Percentiles rank a stretch among this genome's conserved stretches.
phyloP scores from a whole-genome alignment of 2,797 vertebrate species.

The Hybognathus amarus region DNA sequence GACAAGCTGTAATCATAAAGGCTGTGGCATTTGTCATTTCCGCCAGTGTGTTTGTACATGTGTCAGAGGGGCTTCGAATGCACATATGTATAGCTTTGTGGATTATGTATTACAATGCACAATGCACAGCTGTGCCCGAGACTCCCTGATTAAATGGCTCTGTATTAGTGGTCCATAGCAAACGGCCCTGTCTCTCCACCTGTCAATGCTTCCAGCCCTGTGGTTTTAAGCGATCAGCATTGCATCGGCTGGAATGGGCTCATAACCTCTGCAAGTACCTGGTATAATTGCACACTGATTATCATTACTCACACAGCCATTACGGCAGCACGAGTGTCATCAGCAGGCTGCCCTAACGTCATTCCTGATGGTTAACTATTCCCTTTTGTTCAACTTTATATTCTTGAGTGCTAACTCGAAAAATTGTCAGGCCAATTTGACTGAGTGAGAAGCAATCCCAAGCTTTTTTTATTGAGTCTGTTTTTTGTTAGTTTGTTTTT shows the following conservation, averaged over 20 bases:
- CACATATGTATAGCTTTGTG: not conserved
- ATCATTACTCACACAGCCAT: slow-evolving; percentile 71
- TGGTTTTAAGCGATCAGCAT: slow-evolving; percentile 66
- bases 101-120: slow-evolving; percentile 42
- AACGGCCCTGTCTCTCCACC: slow-evolving; percentile 45
- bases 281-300: slow-evolving; percentile 72
- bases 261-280: slow-evolving; percentile 76
- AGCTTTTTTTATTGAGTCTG: not conserved
- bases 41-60: slow-evolving; percentile 11
- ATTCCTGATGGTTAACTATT: slow-evolving; percentile 15
- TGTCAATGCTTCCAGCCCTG: slow-evolving; percentile 66
- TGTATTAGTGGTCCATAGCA: slow-evolving; percentile 53
- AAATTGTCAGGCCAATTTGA: slow-evolving; percentile 8
- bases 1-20: slow-evolving; percentile 33
- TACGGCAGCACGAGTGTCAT: slow-evolving; percentile 69
- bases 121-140: slow-evolving; percentile 50
- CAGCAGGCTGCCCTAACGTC: slow-evolving; percentile 58
- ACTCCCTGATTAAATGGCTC: slow-evolving; percentile 45
- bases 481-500: not conserved
- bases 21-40: slow-evolving; percentile 50
- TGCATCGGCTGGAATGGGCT: slow-evolving; percentile 70
- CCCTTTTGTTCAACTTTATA: slow-evolving; percentile 33
- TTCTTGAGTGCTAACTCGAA: slow-evolving; percentile 38
- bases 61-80: not conserved
- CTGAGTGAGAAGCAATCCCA: not conserved